phyloP scores from a whole-genome alignment of 2,888 invertebrate genomes.

The Holacanthella duospinosa region DNA sequence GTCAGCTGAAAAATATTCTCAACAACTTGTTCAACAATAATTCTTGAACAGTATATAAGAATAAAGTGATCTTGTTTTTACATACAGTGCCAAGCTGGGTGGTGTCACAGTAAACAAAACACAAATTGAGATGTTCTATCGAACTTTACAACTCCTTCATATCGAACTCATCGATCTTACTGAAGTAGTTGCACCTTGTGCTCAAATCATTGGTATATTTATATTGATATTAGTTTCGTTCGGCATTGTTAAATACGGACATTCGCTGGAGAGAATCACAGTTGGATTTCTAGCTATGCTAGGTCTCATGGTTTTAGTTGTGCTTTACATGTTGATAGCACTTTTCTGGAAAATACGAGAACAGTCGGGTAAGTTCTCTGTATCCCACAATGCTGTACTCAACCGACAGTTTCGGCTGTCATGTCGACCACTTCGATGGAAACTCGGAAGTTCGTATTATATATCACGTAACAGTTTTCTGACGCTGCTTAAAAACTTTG shows the following conservation, averaged over 20 bases:
- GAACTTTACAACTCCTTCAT: neutral
- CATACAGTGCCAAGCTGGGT: no score
- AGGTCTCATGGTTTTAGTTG: neutral
- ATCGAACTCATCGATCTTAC: neutral
- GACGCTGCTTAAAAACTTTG: neutral
- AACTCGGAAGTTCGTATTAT: neutral
- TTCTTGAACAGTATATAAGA: no score
- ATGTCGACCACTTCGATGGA: neutral
- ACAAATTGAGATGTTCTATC: neutral
- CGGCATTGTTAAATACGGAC: neutral
- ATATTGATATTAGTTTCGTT: neutral
- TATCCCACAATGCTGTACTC: neutral
- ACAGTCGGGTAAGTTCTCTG: no score
- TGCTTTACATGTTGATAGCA: neutral
- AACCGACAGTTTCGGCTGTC: neutral
- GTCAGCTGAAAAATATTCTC: no score
- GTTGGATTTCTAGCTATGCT: neutral
- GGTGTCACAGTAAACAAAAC: no score
- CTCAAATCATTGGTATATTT: neutral
- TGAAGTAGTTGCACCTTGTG: neutral
- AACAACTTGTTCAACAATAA: no score
- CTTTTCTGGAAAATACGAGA: neutral
- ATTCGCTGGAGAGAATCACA: neutral
- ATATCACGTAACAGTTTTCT: neutral
- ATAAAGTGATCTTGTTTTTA: no score